Evolutionary conservation across 2,888 invertebrate genomes (phyloP), one percentile per base, ranked within the genome.

Genomic region (Lordiphosa andalusiaca): DNA sequence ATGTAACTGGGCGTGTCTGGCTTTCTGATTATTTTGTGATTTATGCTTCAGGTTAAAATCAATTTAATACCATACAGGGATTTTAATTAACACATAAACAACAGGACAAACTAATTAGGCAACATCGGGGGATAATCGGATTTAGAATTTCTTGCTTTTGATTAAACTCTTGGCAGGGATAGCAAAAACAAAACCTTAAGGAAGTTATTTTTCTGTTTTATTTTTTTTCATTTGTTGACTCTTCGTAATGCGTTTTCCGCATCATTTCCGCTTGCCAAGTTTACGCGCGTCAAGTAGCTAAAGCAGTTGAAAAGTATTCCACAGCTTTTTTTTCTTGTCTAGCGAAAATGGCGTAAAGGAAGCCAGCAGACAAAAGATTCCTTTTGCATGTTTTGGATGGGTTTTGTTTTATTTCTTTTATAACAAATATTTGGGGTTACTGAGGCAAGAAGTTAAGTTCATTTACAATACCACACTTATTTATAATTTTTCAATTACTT

Each of bases 21-120:
- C 60, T 63, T 60, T 69, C 69, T 81, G 81, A 80, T 71, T 76
- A 73, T 71, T 76, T 61, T 67, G 56, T 77, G 81, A 77, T 77
- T 77, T 81, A 77, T 77, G 77, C 46, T 63, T 58, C 62, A 76
- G 80, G 73, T 77, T 77, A 70, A 81, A 75, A 78, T 78, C 69
- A 78, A 78, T 82, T 78, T 82, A 68, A 73, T 63, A 62, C 64
- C 61, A 50, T 57, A 72, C 62, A 55, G 57, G 51, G 41, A 21
- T 71, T 65, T 70, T 70, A 81, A 81, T 78, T 81, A 73, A 67
- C 69, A 77, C 56, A 53, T 41, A 25, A 50, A 47, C 37, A 13
- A 50, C 21, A 36, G 4, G 46, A 7, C 6, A 10, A 53, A 36
- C 42, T 2, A 48, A n/a, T 25, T 21, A 36, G 30, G 30, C 30